Evolutionary conservation across 2,797 vertebrate species (phyloP).

Genomic region (Ciconia nigra): DNA sequence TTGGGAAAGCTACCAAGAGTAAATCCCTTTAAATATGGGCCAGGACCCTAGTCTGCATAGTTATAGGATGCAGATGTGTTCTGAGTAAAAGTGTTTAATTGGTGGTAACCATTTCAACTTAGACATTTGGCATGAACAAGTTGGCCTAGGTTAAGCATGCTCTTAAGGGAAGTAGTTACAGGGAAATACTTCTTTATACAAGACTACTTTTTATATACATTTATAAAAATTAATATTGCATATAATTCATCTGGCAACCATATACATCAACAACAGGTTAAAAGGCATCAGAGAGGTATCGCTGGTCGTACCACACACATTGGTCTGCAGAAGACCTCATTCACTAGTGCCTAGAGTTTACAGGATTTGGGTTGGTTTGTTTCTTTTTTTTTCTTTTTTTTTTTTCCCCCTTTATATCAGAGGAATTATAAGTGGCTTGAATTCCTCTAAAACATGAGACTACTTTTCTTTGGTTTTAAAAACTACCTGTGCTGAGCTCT

Average conservation of each 20-base stretch:
- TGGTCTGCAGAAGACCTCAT: not conserved
- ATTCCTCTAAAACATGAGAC: not conserved
- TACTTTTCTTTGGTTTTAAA: not conserved
- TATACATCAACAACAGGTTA: not conserved
- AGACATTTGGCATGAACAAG: not conserved
- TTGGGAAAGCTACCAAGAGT: constrained; percentile 20
- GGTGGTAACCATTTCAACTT: not conserved
- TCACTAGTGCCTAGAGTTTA: not conserved
- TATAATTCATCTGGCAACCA: not conserved
- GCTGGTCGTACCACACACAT: not conserved
- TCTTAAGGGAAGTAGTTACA: not conserved
- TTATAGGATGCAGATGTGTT: constrained; percentile 4
- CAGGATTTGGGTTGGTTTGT: not conserved
- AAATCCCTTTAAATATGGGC: not conserved
- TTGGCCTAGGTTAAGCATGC: not conserved
- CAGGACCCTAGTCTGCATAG: not conserved
- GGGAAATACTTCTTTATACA: not conserved
- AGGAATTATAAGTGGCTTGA: not conserved
- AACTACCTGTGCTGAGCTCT: not conserved
- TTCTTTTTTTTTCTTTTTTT: not conserved
- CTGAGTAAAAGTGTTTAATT: not conserved
- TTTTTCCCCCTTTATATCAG: not conserved
- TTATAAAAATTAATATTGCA: not conserved
- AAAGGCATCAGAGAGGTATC: not conserved
- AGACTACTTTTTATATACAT: not conserved